Conservation (phyloP, 2,113 vertebrate species). For the Varanus komodoensis region DNA sequence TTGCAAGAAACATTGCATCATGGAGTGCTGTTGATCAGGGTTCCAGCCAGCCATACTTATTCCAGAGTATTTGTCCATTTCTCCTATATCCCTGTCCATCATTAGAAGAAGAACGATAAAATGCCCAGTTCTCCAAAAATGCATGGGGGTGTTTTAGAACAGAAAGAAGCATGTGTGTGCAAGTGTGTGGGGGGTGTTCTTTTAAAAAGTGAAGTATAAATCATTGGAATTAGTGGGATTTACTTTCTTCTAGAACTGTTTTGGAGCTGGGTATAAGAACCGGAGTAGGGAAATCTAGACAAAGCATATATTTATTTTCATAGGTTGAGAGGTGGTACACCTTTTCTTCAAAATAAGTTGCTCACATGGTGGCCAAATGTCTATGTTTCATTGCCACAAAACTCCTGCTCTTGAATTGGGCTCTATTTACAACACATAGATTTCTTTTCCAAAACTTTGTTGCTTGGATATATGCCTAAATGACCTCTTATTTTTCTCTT, state of each 20-base stretch:
- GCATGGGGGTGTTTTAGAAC: too few species aligned
- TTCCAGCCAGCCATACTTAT: neutral
- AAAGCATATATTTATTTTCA: neutral
- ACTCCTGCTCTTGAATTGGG: neutral
- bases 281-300: too few species aligned
- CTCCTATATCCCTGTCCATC: neutral
- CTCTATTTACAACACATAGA: neutral
- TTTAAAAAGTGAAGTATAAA: neutral
- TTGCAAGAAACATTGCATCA: neutral
- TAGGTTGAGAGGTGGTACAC: too few species aligned
- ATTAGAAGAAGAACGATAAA: neutral
- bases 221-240: neutral
- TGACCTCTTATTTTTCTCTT: too few species aligned
- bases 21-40: neutral
- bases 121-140: neutral
- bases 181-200: too few species aligned
- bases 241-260: neutral
- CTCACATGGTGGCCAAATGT: neutral
- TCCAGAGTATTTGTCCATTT: neutral
- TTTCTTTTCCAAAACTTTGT: neutral
- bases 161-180: too few species aligned
- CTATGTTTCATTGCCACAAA: neutral
- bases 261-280: neutral
- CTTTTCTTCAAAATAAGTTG: too few species aligned
- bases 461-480: neutral